Conservation (phyloP, 2,797 vertebrate species). For the Rousettus madagascariensis region DNA sequence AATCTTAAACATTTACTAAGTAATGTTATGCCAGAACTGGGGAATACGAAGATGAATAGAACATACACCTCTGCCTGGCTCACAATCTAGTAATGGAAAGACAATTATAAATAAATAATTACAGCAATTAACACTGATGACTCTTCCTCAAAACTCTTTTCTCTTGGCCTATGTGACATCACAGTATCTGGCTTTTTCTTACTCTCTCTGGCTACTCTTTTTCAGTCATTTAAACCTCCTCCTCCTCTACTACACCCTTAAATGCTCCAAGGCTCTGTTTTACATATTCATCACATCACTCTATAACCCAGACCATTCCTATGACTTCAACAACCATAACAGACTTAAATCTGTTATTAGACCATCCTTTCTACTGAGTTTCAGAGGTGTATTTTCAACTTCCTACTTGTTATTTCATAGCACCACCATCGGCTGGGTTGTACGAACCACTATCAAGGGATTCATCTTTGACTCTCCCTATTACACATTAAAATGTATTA, state of each 20-base stretch:
- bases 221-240: background rate
- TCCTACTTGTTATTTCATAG: background rate
- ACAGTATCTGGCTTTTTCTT: background rate
- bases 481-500: background rate
- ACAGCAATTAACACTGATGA: background rate
- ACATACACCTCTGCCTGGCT: background rate
- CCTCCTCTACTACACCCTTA: background rate
- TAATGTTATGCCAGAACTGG: background rate
- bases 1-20: conserved; percentile 7
- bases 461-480: background rate
- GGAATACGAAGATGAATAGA: background rate
- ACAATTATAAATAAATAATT: background rate
- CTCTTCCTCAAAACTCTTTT: background rate
- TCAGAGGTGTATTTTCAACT: background rate
- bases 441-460: background rate
- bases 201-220: background rate
- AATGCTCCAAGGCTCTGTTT: background rate
- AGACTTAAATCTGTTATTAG: background rate
- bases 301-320: background rate
- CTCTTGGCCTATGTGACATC: too few species aligned
- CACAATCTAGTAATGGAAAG: background rate
- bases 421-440: background rate
- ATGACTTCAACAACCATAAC: background rate
- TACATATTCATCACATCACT: background rate
- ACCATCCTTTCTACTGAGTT: background rate